phyloP scores from a whole-genome alignment of 2,888 invertebrate species.

The Mesodorylaimus sp. region DNA sequence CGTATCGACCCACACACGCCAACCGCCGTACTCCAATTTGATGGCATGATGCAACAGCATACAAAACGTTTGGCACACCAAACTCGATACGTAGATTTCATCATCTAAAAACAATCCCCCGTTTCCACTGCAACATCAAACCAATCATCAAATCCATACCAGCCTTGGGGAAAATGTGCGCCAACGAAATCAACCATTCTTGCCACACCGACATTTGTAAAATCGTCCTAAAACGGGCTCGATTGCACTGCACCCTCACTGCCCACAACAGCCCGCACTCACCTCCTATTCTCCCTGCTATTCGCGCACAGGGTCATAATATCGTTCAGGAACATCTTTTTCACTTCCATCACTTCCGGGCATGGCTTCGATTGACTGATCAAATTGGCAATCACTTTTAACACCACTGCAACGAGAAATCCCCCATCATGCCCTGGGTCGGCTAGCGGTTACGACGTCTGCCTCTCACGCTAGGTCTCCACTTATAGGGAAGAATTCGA shows the following conservation, averaged over 20 bases:
- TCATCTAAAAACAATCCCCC: no score
- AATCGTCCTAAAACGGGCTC: constrained; percentile 46
- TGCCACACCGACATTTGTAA: constrained; percentile 99
- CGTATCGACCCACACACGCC: constrained; percentile 99
- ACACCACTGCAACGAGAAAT: constrained; percentile 79
- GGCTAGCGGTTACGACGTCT: no score
- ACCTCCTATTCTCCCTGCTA: constrained; percentile 79
- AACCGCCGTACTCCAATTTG: constrained; percentile 95
- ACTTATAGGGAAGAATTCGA: no score
- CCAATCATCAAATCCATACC: no score
- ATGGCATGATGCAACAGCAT: constrained; percentile 97
- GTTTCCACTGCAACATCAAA: background rate
- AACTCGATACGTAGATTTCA: constrained; percentile 62
- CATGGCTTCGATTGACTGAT: constrained; percentile 88
- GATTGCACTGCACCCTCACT: background rate
- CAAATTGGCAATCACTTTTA: constrained; percentile 92
- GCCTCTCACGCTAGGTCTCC: no score
- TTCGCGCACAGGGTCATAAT: constrained; percentile 94
- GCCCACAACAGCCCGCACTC: background rate
- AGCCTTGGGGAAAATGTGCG: constrained; percentile 68
- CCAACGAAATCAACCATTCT: constrained; percentile 87
- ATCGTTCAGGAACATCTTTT: constrained; percentile 86
- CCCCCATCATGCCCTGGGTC: constrained; percentile 21
- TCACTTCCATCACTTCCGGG: constrained; percentile 65
- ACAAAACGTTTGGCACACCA: constrained; percentile 90